Base-by-base conservation (phyloP, 2,797 vertebrate species). In the Acanthurus leucopareius region DNA sequence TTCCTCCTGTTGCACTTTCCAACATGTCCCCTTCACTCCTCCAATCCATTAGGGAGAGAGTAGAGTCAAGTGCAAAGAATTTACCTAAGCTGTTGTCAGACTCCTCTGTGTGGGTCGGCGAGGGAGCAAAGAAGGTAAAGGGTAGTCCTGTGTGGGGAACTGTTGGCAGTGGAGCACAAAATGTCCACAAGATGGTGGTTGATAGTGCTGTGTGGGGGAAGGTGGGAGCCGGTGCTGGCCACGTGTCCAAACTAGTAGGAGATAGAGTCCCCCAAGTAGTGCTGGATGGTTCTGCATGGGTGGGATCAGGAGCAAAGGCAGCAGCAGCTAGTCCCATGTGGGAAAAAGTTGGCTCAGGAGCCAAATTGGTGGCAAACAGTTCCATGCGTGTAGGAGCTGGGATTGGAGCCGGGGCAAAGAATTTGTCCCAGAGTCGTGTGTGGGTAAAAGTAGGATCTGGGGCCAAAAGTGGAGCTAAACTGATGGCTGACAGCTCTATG, bases 401-500 rank as follows among this genome's bases (percentile, higher is more conserved):
- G 22, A 48, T 92, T 3, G 88, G 92, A 35, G 9, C 81, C 0
- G 61, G 90, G 15, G 91, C 91, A 15, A 92, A 92, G 75, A 90
- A 79, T 65, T 59, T 93, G 84, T 85, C 91, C 0, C 80, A 91
- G 72, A 93, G 86, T 78, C 88, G 90, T 1, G 1, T 93, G 77
- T 93, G 92, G 92, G 87, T 73, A n/a, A 85, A 89, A 73, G 70
- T 94, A 5, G 90, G 92, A 49, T 80, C 89, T 13, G 81, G 89
- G 19, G 90, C 89, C 63, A 92, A 81, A 77, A 73, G 57, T 3
- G 90, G 91, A 56, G 93, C 86, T 32, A 91, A 92, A 77, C 76
- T 89, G 66, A 16, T 92, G 83, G 90, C 92, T 17, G 61, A 78
- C 15, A 6, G 80, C 38, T 92, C 91, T 0, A 7, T 83, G 65